Base-by-base conservation (phyloP, 2,797 vertebrate species). In the Notamacropus eugenii region DNA sequence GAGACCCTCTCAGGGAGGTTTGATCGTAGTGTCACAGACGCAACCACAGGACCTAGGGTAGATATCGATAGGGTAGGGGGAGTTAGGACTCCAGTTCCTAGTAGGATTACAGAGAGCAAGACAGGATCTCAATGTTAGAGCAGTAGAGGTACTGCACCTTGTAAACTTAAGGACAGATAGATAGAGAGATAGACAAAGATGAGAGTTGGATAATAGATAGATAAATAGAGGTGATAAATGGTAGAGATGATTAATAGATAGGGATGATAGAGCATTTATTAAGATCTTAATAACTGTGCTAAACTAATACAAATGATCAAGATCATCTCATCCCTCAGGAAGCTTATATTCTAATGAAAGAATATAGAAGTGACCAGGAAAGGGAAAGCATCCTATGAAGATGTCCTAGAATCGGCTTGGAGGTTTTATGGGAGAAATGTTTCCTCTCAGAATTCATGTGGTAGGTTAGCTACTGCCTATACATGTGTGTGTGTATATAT, bases 51-150 rank as follows among this genome's bases (percentile, higher is more conserved):
- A 82, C 19, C 8, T 82, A 82, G n/a, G 24, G 4, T 28, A 24
- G n/a, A 24, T 24, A 0, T 11, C 1, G 40, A 10, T 0, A 10
- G 24, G 5, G 52, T 52, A 52, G 6, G 9, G 3, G 8, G 16
- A n/a, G 28, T 9, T 50, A 50, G 40, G 24, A 11, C 9, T 87
- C 40, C 24, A 11, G 24, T 50, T 50, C 10, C 22, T 87, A 46
- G 9, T 10, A 87, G 22, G 74, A 87, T 46, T 87, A 27, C 24
- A 50, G 40, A 87, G 40, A 50, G 10, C 22, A 50, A 87, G 40
- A 50, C 40, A 82, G 8, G 16, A 40, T 40, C 34, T 67, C 13
- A 67, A 1, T 16, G 34, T n/a, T 40, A n/a, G 40, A 46, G 22
- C 9, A 82, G 6, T 22, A 27, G 74, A 50, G 8, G 1, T 12